Percentiles rank a stretch among this genome's conserved stretches.
Evolutionary conservation across 2,113 vertebrate species (phyloP).

Genomic region (Austrofundulus limnaeus): DNA sequence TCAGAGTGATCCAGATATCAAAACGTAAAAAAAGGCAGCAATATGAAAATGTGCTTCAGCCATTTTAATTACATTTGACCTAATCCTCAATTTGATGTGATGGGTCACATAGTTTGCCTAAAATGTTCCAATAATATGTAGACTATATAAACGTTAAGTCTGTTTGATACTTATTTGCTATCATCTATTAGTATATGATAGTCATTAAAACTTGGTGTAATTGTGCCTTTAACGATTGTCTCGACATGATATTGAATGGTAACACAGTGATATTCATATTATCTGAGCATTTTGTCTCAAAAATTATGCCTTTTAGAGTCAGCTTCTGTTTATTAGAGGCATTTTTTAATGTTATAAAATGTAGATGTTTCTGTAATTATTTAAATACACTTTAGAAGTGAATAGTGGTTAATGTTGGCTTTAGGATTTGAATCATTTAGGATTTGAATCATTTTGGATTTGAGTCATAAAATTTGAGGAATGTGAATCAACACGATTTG

Average conservation of each 20-base stretch:
- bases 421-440: no score
- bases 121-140: not conserved
- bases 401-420: not conserved
- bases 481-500: not conserved
- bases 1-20: no score
- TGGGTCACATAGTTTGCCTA: not conserved
- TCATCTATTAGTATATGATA: not conserved
- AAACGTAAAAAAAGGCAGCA: no score
- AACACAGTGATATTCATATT: not conserved
- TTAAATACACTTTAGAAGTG: not conserved
- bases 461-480: no score
- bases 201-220: not conserved
- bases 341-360: not conserved
- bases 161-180: slow-evolving; percentile 8
- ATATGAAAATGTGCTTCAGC: no score
- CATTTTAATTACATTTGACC: no score
- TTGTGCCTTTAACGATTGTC: slow-evolving; percentile 4
- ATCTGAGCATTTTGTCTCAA: not conserved
- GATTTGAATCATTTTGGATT: no score
- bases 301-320: not conserved
- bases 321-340: not conserved
- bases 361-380: not conserved
- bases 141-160: not conserved
- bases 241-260: slow-evolving; percentile 1
- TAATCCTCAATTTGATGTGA: no score